Evolutionary conservation across 2,888 invertebrate genomes (phyloP).

Genomic region (Eupeodes luniger): DNA sequence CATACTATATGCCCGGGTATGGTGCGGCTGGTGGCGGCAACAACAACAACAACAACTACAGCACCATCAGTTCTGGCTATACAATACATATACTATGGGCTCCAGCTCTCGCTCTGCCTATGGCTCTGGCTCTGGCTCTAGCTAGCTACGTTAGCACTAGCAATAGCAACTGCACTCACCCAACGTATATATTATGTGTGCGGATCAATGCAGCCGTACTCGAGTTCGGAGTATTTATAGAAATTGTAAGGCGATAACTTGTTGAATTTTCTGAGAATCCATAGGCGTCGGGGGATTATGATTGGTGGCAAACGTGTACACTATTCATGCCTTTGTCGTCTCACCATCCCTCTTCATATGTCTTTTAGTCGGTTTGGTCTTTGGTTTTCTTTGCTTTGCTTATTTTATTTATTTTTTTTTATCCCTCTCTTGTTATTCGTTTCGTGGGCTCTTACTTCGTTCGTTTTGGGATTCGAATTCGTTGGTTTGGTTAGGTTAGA

Average conservation of each 20-base stretch:
- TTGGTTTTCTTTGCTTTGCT: slow-evolving; percentile 12
- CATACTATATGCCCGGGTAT: slow-evolving; percentile 45
- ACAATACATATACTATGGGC: neutral
- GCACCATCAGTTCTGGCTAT: slow-evolving; percentile 14
- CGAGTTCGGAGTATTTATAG: slow-evolving; percentile 75
- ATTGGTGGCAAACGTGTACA: slow-evolving; percentile 74
- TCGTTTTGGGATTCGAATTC: slow-evolving; percentile 72
- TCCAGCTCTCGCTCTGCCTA: slow-evolving; percentile 52
- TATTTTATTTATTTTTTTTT: slow-evolving; percentile 60
- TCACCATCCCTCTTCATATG: slow-evolving; percentile 11
- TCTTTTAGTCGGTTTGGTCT: slow-evolving; percentile 16
- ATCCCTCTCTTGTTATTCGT: slow-evolving; percentile 62
- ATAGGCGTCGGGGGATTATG: slow-evolving; percentile 77
- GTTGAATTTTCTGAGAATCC: slow-evolving; percentile 77
- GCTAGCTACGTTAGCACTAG: neutral
- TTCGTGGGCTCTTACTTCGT: slow-evolving; percentile 65
- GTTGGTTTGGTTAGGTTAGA: slow-evolving; percentile 53
- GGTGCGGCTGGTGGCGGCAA: slow-evolving; percentile 37
- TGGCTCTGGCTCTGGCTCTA: slow-evolving; percentile 38
- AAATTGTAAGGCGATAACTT: slow-evolving; percentile 77
- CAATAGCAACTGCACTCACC: slow-evolving; percentile 61
- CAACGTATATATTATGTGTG: slow-evolving; percentile 71
- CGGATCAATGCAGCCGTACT: slow-evolving; percentile 76
- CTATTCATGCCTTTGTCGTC: slow-evolving; percentile 42
- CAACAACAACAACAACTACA: slow-evolving; percentile 33